A percentile compares a stretch with the other conserved stretches of the same genome.
phyloP scores from a whole-genome alignment of 2,797 vertebrate species.

The Artibeus lituratus region DNA sequence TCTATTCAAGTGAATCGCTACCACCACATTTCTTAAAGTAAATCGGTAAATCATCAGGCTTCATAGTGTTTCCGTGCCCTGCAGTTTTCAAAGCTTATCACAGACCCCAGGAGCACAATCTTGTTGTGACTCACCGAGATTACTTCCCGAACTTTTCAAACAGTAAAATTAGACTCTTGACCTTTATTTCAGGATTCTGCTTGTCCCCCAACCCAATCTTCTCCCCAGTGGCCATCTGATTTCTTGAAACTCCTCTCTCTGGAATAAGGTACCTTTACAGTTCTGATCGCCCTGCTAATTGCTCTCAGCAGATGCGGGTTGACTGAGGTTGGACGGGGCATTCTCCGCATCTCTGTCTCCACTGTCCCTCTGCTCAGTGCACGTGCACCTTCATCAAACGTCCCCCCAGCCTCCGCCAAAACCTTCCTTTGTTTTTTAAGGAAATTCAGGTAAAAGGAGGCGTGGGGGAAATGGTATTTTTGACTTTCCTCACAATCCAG shows the following conservation, averaged over 20 bases:
- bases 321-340: not conserved
- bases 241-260: not conserved
- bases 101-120: not conserved
- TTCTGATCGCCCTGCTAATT: not conserved
- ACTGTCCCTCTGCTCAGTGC: not conserved
- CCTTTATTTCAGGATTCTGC: not conserved
- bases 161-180: not conserved
- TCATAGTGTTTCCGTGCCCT: not conserved
- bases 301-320: not conserved
- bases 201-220: not conserved
- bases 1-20: not conserved
- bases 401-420: not conserved
- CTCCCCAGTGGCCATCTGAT: not conserved
- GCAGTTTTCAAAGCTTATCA: not conserved
- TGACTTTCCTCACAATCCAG: constrained; percentile 61
- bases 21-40: not conserved
- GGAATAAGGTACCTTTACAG: not conserved
- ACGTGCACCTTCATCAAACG: not conserved
- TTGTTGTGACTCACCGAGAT: not conserved
- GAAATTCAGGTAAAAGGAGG: constrained; percentile 59
- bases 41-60: not conserved
- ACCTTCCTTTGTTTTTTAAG: constrained; percentile 49
- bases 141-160: not conserved
- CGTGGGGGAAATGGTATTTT: constrained; percentile 41
- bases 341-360: not conserved